phyloP scores from a whole-genome alignment of 1,140 invertebrate species.

The Drosophila seguyi region DNA sequence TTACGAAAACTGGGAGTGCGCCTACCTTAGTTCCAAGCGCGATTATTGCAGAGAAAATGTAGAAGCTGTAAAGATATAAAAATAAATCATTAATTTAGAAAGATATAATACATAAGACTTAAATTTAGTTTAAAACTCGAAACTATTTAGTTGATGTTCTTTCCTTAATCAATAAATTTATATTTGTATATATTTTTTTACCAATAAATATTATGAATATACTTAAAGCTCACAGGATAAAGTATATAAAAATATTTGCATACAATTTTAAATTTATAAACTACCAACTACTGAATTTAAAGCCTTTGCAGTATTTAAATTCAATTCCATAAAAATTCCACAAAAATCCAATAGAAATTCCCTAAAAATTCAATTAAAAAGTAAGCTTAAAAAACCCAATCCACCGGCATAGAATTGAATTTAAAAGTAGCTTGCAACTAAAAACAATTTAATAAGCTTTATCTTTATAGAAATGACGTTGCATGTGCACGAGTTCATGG shows the following conservation, averaged over 20 bases:
- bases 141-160: too few relatives aligned
- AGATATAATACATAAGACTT: not conserved
- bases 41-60: not conserved
- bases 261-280: too few relatives aligned
- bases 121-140: too few relatives aligned
- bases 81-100: not conserved
- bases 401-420: not conserved
- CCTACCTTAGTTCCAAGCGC: not conserved
- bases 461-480: constrained; percentile 2
- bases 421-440: constrained; percentile 17
- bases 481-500: not conserved
- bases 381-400: too few relatives aligned
- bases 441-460: constrained; percentile 19
- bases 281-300: not conserved
- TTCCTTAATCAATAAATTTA: too few relatives aligned
- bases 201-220: too few relatives aligned
- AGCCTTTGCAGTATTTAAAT: not conserved
- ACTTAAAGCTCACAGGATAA: too few relatives aligned
- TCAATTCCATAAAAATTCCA: not conserved
- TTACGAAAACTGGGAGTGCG: not conserved
- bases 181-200: too few relatives aligned
- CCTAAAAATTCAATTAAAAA: too few relatives aligned
- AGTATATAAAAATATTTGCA: not conserved
- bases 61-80: not conserved
- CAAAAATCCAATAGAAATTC: not conserved